Evolutionary conservation across 2,888 invertebrate genomes (phyloP).

Genomic region (Anagyrus pseudococci): DNA sequence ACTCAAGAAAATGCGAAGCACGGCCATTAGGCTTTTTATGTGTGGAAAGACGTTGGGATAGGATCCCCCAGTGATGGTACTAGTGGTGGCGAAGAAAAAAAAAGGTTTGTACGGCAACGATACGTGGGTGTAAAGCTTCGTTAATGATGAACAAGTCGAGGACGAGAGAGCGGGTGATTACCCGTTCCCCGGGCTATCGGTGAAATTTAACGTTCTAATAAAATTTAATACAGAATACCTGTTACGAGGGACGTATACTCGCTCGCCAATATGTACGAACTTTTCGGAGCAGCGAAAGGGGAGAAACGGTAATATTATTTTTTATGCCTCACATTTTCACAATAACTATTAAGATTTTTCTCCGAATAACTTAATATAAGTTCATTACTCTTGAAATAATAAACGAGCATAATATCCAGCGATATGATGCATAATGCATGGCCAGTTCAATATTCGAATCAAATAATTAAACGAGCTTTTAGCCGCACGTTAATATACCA

Average conservation of each 20-base stretch:
- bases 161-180: constrained; percentile 7
- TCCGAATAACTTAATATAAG: no score
- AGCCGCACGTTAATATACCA: no score
- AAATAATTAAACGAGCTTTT: no score
- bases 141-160: constrained; percentile 17
- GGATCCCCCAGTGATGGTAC: not conserved
- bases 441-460: no score
- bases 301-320: no score
- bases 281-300: not conserved
- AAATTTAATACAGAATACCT: constrained; percentile 27
- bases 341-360: not conserved
- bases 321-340: not conserved
- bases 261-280: not conserved
- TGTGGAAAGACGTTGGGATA: not conserved
- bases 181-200: constrained; percentile 10
- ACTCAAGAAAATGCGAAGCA: no score
- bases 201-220: constrained; percentile 31
- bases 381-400: no score
- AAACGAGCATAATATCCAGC: no score
- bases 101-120: constrained; percentile 24
- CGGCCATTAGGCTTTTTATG: constrained; percentile 14
- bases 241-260: no score
- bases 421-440: no score
- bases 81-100: not conserved
- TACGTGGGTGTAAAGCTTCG: constrained; percentile 11